Evolutionary conservation across 2,113 vertebrate genomes (phyloP).

Genomic region (Picathartes gymnocephalus): DNA sequence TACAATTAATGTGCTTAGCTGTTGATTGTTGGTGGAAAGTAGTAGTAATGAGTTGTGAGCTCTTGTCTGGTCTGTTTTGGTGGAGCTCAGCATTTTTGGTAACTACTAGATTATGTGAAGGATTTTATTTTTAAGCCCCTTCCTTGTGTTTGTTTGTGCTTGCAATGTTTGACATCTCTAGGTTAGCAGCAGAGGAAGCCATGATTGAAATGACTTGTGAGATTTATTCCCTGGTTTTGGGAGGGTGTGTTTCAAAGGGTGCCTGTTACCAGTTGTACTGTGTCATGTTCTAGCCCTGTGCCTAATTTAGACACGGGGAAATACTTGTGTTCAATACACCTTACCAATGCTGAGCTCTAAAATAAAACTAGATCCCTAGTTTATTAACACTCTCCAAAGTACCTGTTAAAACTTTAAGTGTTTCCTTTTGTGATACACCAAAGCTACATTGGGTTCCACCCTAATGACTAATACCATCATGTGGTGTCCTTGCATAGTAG

Average conservation of each 20-base stretch:
- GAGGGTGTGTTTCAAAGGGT: background rate
- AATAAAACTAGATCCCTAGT: background rate
- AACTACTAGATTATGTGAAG: background rate
- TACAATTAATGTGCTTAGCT: background rate
- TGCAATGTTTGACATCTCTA: background rate
- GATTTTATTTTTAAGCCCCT: background rate
- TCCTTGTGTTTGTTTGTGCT: background rate
- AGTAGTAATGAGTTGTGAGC: background rate
- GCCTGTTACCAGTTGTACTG: accelerated
- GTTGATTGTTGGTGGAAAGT: background rate
- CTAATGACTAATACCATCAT: background rate
- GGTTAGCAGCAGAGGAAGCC: background rate
- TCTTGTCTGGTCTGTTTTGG: background rate
- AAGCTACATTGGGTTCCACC: background rate
- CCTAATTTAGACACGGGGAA: background rate
- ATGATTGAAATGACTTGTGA: background rate
- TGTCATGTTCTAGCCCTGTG: background rate
- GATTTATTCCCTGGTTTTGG: background rate
- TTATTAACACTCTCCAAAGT: background rate
- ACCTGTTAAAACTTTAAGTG: background rate
- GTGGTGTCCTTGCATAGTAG: background rate
- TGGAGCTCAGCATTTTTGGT: background rate
- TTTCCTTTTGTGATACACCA: background rate
- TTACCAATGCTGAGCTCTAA: background rate
- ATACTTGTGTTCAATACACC: background rate